phyloP scores from a whole-genome alignment of 2,797 vertebrate species.

The Sebastes glaucus region DNA sequence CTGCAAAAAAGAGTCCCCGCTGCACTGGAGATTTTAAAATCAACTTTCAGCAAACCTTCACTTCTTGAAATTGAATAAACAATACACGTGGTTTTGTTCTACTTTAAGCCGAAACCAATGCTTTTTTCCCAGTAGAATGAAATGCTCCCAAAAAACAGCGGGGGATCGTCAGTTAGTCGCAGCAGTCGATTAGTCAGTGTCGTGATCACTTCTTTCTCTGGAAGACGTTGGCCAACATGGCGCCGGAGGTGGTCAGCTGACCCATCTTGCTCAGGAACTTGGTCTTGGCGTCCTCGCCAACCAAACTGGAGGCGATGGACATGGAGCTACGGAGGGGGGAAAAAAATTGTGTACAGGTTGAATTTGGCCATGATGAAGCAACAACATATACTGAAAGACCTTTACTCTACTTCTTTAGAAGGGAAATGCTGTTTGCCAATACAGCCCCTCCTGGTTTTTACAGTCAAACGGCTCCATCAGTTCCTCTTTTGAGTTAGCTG shows the following conservation, averaged over 20 bases:
- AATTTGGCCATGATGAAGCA: background rate
- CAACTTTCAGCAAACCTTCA: conserved; percentile 14
- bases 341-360: fast-evolving
- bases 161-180: conserved; percentile 77
- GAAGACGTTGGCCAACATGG: conserved; percentile 99
- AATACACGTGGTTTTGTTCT: conserved; percentile 1
- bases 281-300: conserved; percentile 98
- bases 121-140: conserved; percentile 40
- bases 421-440: conserved; percentile 49
- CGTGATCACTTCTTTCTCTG: conserved; percentile 94
- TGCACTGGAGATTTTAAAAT: conserved; percentile 18
- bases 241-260: conserved; percentile 97
- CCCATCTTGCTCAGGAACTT: conserved; percentile 99
- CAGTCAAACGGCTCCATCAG: conserved; percentile 61
- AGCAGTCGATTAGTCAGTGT: conserved; percentile 13
- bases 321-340: conserved; percentile 84
- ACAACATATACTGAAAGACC: background rate
- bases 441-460: conserved; percentile 58
- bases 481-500: conserved; percentile 72
- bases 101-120: conserved; percentile 29
- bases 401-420: conserved; percentile 12
- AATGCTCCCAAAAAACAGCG: conserved; percentile 72
- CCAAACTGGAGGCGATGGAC: conserved; percentile 96
- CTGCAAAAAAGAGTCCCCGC: conserved; percentile 32
- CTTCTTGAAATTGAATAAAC: conserved; percentile 19